phyloP scores from a whole-genome alignment of 2,888 invertebrate species.

The Hemaris fuciformis region DNA sequence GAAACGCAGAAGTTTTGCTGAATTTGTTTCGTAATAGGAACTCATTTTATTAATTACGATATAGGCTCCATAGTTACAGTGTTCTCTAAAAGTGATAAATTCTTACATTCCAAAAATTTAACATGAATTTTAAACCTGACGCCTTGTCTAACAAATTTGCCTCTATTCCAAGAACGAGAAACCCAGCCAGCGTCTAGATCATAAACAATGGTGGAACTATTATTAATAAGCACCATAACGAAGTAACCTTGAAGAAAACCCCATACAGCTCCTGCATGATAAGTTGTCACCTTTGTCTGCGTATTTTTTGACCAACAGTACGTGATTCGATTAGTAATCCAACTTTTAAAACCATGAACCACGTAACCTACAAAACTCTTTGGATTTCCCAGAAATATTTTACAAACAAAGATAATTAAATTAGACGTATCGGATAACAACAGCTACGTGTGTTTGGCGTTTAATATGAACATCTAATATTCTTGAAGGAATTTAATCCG shows the following conservation, averaged over 20 bases:
- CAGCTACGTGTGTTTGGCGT: neutral
- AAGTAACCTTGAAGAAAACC: constrained; percentile 19
- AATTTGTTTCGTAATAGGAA: no score
- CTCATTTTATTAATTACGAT: no score
- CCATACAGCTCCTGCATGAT: constrained; percentile 16
- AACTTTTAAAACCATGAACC: neutral
- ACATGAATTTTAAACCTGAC: no score
- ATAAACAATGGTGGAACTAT: neutral
- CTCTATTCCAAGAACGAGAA: neutral
- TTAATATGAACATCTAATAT: neutral
- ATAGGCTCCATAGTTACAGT: no score
- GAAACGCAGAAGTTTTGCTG: no score
- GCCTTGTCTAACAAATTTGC: neutral
- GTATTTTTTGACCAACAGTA: constrained; percentile 20
- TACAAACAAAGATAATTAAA: constrained; percentile 4
- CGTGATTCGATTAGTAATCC: constrained; percentile 17
- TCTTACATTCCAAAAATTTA: no score
- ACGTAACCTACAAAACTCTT: neutral
- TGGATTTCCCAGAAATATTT: constrained; percentile 8
- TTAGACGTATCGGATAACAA: neutral
- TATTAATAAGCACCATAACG: neutral
- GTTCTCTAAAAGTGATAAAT: no score
- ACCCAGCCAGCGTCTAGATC: neutral
- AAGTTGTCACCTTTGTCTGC: constrained; percentile 13
- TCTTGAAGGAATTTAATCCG: neutral